Percentiles rank a stretch among this genome's conserved stretches.
phyloP scores from a whole-genome alignment of 2,797 vertebrate species.

The Lindbergichthys nudifrons region DNA sequence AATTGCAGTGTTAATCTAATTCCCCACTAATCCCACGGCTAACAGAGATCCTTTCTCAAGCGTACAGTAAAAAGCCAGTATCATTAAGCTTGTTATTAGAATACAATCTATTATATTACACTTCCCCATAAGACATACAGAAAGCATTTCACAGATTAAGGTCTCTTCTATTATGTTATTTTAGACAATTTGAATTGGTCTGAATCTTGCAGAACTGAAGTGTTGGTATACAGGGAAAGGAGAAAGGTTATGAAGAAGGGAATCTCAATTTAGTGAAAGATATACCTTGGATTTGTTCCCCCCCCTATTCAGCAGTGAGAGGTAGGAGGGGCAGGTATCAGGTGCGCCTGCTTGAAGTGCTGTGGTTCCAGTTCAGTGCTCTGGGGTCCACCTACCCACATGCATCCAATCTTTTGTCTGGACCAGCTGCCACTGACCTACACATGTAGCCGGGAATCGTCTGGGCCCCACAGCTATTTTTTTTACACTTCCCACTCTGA shows the following conservation, averaged over 20 bases:
- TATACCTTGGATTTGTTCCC: neutral
- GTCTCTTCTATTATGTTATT: neutral
- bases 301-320: neutral
- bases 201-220: neutral
- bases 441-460: conserved; percentile 28
- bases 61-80: neutral
- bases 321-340: conserved; percentile 55
- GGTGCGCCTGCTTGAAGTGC: conserved; percentile 53
- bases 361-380: conserved; percentile 59
- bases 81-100: neutral
- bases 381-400: conserved; percentile 45
- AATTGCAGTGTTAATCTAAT: neutral
- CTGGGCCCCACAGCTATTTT: conserved; percentile 42
- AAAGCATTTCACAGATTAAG: neutral
- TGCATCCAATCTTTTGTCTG: conserved; percentile 59
- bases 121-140: neutral
- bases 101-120: neutral
- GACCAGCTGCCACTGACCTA: conserved; percentile 63
- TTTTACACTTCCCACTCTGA: conserved; percentile 13
- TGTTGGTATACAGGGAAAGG: neutral
- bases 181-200: neutral
- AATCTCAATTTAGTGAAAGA: conserved; percentile 12
- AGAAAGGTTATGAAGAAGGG: neutral
- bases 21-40: neutral
- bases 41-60: neutral